Evolutionary conservation across 2,113 vertebrate genomes (phyloP).

Genomic region (Tursiops truncatus): DNA sequence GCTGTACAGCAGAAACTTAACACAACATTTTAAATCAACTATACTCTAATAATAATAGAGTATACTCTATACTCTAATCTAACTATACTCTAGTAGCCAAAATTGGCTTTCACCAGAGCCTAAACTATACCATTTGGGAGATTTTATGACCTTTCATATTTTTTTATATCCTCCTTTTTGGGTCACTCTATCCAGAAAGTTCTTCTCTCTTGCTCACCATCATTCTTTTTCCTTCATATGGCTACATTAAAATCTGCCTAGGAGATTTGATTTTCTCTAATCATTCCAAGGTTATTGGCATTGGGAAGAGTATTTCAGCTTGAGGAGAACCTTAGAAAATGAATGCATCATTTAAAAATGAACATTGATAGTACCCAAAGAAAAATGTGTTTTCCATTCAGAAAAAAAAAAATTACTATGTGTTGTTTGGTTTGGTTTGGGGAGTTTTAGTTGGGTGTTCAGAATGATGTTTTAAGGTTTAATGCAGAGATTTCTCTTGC

Average conservation of each 20-base stretch:
- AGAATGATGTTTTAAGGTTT: slow-evolving; percentile 29
- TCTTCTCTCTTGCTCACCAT: not conserved
- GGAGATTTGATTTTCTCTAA: slow-evolving; percentile 21
- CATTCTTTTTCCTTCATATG: not conserved
- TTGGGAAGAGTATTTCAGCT: not conserved
- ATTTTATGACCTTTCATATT: slow-evolving; percentile 19
- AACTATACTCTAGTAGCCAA: too few relatives aligned
- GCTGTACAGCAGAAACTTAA: not conserved
- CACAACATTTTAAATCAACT: not conserved
- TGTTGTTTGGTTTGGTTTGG: slow-evolving; percentile 9
- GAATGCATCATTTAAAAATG: not conserved
- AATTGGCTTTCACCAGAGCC: not conserved
- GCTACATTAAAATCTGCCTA: slow-evolving; percentile 16
- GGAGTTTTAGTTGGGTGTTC: not conserved
- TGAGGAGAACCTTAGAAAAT: slow-evolving; percentile 29
- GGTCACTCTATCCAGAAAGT: not conserved
- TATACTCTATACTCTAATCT: too few relatives aligned
- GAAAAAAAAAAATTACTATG: not conserved
- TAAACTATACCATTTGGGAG: not conserved
- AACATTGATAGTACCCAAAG: not conserved
- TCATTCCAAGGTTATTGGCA: not conserved
- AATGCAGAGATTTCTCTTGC: slow-evolving; percentile 15
- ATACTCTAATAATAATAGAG: not conserved
- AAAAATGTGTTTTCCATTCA: slow-evolving; percentile 38
- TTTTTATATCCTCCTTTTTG: not conserved